Conservation (phyloP, 1,140 invertebrate species). For the Drosophila pallidifrons region DNA sequence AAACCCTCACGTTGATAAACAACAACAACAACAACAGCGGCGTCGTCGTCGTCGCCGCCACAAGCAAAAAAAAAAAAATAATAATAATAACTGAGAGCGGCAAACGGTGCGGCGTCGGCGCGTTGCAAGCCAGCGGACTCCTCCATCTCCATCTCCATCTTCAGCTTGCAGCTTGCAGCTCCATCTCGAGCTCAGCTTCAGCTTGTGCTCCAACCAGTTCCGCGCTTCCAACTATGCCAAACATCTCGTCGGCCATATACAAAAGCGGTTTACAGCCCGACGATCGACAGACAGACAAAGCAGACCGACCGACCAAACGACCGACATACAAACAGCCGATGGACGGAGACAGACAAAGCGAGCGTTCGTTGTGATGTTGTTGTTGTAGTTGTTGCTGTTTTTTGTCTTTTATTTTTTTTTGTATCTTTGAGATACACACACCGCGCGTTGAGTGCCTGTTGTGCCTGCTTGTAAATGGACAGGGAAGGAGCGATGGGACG, state of each 20-base stretch:
- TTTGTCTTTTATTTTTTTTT: slow-evolving; percentile 28
- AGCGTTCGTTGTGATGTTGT: slow-evolving; percentile 49
- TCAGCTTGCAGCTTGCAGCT: slow-evolving; percentile 17
- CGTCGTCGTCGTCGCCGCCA: slow-evolving; percentile 59
- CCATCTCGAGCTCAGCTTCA: slow-evolving; percentile 24
- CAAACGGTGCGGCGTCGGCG: slow-evolving; percentile 56
- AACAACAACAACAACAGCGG: slow-evolving; percentile 43
- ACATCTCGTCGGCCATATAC: slow-evolving; percentile 75
- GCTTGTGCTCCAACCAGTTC: slow-evolving; percentile 68
- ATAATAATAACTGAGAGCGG: slow-evolving; percentile 80
- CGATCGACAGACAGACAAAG: slow-evolving; percentile 57
- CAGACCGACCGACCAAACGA: slow-evolving; percentile 25
- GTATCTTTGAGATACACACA: slow-evolving; percentile 80
- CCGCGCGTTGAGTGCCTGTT: slow-evolving; percentile 55
- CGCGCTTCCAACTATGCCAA: slow-evolving; percentile 80
- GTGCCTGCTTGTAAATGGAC: slow-evolving; percentile 24
- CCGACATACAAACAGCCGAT: slow-evolving; percentile 7
- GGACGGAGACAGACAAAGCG: slow-evolving; percentile 39
- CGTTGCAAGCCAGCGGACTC: slow-evolving; percentile 60
- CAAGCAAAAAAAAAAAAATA: slow-evolving; percentile 60
- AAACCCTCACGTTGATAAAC: slow-evolving; percentile 80
- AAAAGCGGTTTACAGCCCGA: slow-evolving; percentile 76
- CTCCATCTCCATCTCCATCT: slow-evolving; percentile 24
- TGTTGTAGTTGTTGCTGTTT: no score
- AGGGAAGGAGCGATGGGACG: slow-evolving; percentile 43